Base-by-base conservation (phyloP, 2,113 vertebrate species). In the Gobius niger region DNA sequence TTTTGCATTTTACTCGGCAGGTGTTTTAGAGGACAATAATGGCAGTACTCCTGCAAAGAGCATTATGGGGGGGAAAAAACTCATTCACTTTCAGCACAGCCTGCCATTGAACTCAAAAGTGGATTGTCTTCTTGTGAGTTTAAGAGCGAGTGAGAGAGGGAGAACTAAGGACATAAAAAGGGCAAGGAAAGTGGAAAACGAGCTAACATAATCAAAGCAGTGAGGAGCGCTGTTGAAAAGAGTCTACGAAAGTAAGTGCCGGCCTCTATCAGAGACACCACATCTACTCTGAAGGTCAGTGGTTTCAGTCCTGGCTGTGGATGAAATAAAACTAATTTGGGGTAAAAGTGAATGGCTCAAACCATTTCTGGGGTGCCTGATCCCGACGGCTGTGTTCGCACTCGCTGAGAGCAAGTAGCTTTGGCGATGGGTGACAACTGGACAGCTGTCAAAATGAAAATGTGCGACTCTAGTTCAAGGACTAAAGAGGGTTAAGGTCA, bases 221-320 rank as follows among this genome's bases (percentile, higher is more conserved):
- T 3, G 47, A 63, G 68, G 67, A 79, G 67, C 10, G 8, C 65
- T 74, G 75, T 87, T 54, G 77, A 80, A 77, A 67, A 71, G 54
- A 51, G 63, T 64, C 63, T 62, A 47, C 60, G 44, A 60, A 84
- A 19, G 24, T 72, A 49, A 42, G 78, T 51, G 19, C 56, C 47
- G 82, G 67, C 47, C 72, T 75, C 34, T 67, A 86, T 86, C 81
- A 85, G 75, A 82, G 66, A 66, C 53, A 42, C 3, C 59, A 67
- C 64, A 73, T 81, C 76, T 73, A 71, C 85, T 82, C 84, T 85
- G 85, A 90, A 86, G 84, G 88, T 82, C 82, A 82, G 42, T 85
- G 73, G 53, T 78, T 82, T 80, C 77, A 82, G 74, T 76, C 74
- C 63, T 83, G 72, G 73, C 57, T 56, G 65, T 60, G 63, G 78